A percentile compares a stretch with the other conserved stretches of the same genome.
Evolutionary conservation across 30 jellyfish, hydroid and myxozoan species (phyloP).

Genomic region (Hydractinia symbiolongicarpus): DNA sequence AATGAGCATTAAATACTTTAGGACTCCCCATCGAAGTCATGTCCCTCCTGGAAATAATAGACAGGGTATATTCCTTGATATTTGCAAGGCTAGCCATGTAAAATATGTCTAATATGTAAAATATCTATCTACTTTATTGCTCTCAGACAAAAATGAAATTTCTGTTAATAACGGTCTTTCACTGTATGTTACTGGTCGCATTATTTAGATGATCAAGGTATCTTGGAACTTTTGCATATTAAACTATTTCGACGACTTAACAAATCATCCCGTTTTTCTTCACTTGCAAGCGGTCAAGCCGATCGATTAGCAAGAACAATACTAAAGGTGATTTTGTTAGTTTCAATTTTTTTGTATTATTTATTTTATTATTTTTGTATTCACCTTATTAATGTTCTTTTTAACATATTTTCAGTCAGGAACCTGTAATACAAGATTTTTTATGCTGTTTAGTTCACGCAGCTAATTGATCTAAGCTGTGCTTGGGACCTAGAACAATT

Average conservation of each 20-base stretch:
- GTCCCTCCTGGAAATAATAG: too few relatives aligned
- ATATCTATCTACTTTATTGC: too few relatives aligned
- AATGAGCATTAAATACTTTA: too few relatives aligned
- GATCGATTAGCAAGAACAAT: conserved; percentile 57
- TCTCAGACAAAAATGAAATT: too few relatives aligned
- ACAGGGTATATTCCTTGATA: too few relatives aligned
- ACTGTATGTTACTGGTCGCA: background rate
- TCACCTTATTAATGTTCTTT: too few relatives aligned
- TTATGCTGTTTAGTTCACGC: conserved; percentile 50
- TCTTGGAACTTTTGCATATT: conserved; percentile 65
- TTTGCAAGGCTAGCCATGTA: too few relatives aligned
- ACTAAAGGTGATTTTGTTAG: conserved; percentile 35
- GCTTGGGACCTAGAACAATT: conserved; percentile 93
- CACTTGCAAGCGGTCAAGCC: conserved; percentile 55
- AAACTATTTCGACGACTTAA: conserved; percentile 67
- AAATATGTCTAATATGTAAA: too few relatives aligned
- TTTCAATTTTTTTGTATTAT: background rate
- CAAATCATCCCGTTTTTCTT: conserved; percentile 66
- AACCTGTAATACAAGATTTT: background rate
- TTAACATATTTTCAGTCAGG: too few relatives aligned
- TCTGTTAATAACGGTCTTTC: too few relatives aligned
- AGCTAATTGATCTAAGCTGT: conserved; percentile 54
- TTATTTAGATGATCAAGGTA: conserved; percentile 61
- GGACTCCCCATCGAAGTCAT: too few relatives aligned
- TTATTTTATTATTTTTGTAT: background rate